Conservation (phyloP, 2,113 vertebrate species). For the Cyrtonyx montezumae region DNA sequence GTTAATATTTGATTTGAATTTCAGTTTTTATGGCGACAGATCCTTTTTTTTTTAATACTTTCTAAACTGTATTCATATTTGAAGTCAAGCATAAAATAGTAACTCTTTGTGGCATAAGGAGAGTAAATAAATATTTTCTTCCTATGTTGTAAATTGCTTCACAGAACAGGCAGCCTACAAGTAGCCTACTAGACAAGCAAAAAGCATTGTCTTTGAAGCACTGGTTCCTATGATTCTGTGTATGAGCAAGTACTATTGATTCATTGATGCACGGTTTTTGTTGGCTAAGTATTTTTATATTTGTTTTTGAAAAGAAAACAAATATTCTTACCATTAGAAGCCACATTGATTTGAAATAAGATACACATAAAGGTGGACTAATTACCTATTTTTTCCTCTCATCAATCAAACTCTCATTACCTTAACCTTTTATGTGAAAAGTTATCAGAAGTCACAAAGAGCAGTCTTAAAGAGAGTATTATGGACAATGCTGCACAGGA, state of each 20-base stretch:
- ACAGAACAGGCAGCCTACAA: neutral
- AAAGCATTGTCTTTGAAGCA: neutral
- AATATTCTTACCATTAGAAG: neutral
- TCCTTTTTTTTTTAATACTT: neutral
- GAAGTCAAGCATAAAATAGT: neutral
- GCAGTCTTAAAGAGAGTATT: neutral
- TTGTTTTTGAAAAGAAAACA: conserved; percentile 34
- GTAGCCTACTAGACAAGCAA: neutral
- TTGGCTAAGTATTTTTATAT: conserved; percentile 18
- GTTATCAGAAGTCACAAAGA: neutral
- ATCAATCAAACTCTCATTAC: neutral
- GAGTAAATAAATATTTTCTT: conserved; percentile 25
- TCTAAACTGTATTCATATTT: neutral
- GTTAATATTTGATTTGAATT: neutral
- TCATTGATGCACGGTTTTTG: neutral
- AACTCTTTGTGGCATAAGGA: neutral
- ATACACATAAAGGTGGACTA: neutral
- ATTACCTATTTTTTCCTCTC: neutral
- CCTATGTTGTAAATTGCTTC: conserved; percentile 2
- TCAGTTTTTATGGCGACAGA: neutral
- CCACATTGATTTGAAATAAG: neutral
- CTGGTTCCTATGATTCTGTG: neutral
- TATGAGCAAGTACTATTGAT: conserved; percentile 9
- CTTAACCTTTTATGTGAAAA: conserved; percentile 1
- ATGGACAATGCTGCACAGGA: neutral